Evolutionary conservation across 2,888 invertebrate species (phyloP).

Genomic region (Branchellion lobata): DNA sequence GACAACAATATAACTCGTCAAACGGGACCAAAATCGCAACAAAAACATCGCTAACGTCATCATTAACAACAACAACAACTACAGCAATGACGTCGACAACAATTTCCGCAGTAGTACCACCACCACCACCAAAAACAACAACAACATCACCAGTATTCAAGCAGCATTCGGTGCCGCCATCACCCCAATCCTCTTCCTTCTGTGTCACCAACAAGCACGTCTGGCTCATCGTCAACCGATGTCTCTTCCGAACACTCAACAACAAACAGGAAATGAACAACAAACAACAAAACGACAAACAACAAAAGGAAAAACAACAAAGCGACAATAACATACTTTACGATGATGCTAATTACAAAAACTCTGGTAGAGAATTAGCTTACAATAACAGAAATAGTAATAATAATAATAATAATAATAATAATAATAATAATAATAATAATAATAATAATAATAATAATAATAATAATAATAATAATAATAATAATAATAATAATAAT

Average conservation of each 20-base stretch:
- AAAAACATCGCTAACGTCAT: too few relatives aligned
- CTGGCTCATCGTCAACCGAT: not conserved
- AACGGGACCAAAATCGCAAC: not conserved
- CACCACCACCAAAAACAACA: not conserved
- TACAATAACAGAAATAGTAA: not conserved
- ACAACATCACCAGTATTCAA: not conserved
- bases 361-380: too few relatives aligned
- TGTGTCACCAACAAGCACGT: not conserved
- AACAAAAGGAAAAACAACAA: not conserved
- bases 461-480: not conserved
- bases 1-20: not conserved
- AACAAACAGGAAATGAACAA: not conserved
- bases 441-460: not conserved
- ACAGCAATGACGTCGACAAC: too few relatives aligned
- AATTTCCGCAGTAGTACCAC: not conserved
- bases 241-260: not conserved
- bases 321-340: too few relatives aligned
- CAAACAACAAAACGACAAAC: not conserved
- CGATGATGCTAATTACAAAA: too few relatives aligned
- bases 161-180: not conserved
- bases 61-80: too few relatives aligned
- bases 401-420: not conserved
- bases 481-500: not conserved
- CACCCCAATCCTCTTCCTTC: not conserved
- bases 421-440: not conserved